Conservation (phyloP, 2,797 vertebrate genomes). For the Bradypodion ventrale region DNA sequence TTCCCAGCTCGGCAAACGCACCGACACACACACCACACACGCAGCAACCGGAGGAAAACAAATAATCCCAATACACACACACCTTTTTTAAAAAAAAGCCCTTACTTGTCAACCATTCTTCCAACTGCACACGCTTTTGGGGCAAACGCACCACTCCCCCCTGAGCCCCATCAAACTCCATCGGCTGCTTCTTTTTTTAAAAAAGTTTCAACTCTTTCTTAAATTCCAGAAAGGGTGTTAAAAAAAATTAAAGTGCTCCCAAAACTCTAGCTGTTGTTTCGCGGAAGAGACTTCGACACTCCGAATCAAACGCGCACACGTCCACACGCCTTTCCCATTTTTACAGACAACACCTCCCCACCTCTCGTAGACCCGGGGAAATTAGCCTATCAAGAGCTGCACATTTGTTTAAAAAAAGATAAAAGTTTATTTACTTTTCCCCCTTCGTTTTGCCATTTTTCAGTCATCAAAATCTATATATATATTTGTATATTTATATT, state of each 20-base stretch:
- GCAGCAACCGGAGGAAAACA: too few species aligned
- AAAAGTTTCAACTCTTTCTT: background rate
- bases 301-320: background rate
- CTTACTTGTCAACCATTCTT: too few species aligned
- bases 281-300: too few species aligned
- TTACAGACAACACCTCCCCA: background rate
- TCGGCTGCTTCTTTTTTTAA: background rate
- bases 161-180: too few species aligned
- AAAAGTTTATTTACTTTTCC: constrained; percentile 77
- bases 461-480: constrained; percentile 78
- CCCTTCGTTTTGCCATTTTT: constrained; percentile 28
- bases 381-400: constrained; percentile 72
- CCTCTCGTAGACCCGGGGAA: constrained; percentile 54
- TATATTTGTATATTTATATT: constrained; percentile 18
- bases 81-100: too few species aligned
- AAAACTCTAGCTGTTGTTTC: background rate
- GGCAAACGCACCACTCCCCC: too few species aligned
- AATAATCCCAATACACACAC: too few species aligned
- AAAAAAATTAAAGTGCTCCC: background rate
- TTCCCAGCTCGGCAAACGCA: too few species aligned
- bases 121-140: too few species aligned
- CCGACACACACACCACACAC: too few species aligned
- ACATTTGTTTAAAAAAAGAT: constrained; percentile 81
- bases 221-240: background rate
- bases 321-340: background rate